Conservation (phyloP, 2,113 vertebrate species). For the Carettochelys insculpta region DNA sequence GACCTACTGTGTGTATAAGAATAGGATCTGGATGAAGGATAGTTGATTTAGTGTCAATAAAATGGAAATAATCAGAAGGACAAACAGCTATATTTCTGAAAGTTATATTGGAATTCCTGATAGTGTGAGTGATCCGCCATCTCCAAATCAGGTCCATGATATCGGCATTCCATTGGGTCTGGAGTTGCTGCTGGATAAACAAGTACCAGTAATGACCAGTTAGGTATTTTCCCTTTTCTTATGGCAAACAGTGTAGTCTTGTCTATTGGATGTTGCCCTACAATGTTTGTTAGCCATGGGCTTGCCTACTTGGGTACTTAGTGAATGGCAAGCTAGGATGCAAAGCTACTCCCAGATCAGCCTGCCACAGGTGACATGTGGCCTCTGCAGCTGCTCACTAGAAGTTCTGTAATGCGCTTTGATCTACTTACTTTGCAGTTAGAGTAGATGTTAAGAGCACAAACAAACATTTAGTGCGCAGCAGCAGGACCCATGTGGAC, state of each 20-base stretch:
- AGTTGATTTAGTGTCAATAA: neutral
- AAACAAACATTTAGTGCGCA: neutral
- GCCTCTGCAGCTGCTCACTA: neutral
- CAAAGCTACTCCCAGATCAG: neutral
- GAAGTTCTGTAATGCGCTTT: neutral
- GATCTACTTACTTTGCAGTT: neutral
- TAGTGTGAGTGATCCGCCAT: neutral
- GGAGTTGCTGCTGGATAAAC: neutral
- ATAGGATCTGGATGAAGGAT: neutral
- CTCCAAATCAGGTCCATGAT: neutral
- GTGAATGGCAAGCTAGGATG: neutral
- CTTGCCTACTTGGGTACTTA: neutral
- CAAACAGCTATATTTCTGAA: neutral
- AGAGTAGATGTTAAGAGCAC: neutral
- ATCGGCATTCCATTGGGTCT: neutral
- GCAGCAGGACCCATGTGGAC: neutral
- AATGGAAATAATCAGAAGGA: neutral
- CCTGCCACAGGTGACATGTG: neutral
- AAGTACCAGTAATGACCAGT: accelerated
- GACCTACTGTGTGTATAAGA: neutral
- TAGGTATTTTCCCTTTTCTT: neutral
- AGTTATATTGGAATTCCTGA: neutral
- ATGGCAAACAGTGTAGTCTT: conserved; percentile 17
- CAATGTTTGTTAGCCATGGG: neutral
- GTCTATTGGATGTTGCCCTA: neutral